phyloP scores from a whole-genome alignment of 2,797 vertebrate genomes.

The Phaenicophaeus curvirostris region DNA sequence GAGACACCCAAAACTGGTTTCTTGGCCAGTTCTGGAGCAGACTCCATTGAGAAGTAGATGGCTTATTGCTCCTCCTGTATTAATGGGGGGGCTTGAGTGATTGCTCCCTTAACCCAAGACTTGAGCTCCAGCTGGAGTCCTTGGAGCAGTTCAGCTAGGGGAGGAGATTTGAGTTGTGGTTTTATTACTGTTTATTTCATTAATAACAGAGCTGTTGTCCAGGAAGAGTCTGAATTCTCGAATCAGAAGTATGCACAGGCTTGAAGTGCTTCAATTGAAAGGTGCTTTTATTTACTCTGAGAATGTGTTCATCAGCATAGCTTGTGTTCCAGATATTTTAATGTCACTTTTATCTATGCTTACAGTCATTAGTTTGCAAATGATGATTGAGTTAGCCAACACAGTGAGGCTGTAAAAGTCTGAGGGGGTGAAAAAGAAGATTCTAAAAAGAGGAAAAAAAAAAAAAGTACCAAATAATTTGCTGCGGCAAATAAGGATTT shows the following conservation, averaged over 20 bases:
- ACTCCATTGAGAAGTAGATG: not conserved
- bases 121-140: not conserved
- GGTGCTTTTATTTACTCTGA: constrained; percentile 11
- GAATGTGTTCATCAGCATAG: not conserved
- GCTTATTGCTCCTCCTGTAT: not conserved
- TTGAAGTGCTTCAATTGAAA: not conserved
- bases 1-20: not conserved
- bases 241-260: not conserved
- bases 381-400: constrained; percentile 52
- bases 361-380: constrained; percentile 38
- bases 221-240: not conserved
- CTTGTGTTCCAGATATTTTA: not conserved
- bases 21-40: not conserved
- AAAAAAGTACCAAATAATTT: not conserved
- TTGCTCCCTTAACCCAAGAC: not conserved
- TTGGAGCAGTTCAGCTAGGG: not conserved
- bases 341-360: not conserved
- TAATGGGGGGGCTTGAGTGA: not conserved
- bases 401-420: not conserved
- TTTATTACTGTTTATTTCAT: not conserved
- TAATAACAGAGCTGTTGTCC: not conserved
- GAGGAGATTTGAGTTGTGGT: not conserved
- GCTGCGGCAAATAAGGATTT: not conserved
- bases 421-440: not conserved
- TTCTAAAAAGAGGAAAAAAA: not conserved